These are phyloP conservation scores for Drosophila mojavensis DNA, from an alignment of 1,140 invertebrate genomes.

Conservation along the genomic window DNA sequence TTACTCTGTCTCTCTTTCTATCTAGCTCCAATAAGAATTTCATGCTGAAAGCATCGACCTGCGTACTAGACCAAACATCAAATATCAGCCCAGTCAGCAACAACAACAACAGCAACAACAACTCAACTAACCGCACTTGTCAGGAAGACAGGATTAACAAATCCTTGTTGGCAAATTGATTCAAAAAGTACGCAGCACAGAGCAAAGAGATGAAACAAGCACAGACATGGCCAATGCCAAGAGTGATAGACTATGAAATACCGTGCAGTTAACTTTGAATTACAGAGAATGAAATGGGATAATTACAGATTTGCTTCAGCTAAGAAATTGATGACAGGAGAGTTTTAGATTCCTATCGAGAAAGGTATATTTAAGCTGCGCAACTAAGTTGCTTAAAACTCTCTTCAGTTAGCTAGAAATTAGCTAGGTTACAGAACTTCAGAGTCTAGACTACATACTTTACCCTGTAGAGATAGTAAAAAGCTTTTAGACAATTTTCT, in stretches of 20 bases:
- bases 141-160: conserved; percentile 83
- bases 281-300: too few species aligned
- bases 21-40: conserved; percentile 68
- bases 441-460: too few species aligned
- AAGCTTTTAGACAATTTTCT: too few species aligned
- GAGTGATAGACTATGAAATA: background rate
- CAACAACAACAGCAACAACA: conserved; percentile 57
- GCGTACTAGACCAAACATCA: conserved; percentile 60
- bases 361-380: too few species aligned
- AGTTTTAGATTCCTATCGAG: too few species aligned
- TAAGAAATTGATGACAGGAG: too few species aligned
- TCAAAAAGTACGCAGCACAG: conserved; percentile 76
- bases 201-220: conserved; percentile 23
- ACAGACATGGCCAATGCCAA: background rate
- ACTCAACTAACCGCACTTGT: conserved; percentile 83
- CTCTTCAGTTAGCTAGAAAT: too few species aligned
- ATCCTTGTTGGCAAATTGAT: conserved; percentile 83
- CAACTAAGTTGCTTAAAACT: too few species aligned
- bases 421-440: too few species aligned
- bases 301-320: too few species aligned
- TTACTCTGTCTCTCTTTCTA: background rate
- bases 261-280: too few species aligned
- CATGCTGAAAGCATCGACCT: conserved; percentile 75
- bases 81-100: conserved; percentile 56
- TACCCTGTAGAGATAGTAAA: too few species aligned